Percentiles rank a stretch among this genome's conserved stretches.
Conservation (phyloP, 2,113 vertebrate genomes). For the Aplodontia rufa region DNA sequence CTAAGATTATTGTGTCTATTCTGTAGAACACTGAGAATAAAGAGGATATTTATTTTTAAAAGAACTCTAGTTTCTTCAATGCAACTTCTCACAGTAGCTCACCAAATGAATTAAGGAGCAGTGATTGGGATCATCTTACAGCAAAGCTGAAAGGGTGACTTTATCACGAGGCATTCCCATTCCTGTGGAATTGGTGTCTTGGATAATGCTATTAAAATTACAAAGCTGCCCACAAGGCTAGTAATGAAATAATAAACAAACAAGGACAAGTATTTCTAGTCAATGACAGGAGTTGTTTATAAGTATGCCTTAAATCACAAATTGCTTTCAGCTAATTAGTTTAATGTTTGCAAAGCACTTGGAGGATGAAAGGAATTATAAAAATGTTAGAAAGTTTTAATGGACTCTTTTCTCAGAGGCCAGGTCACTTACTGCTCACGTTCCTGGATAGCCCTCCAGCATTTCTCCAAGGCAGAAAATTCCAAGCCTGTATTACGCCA, state of each 20-base stretch:
- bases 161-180: background rate
- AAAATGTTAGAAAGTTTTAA: conserved; percentile 38
- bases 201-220: conserved; percentile 54
- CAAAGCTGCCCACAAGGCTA: conserved; percentile 13
- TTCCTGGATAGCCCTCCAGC: background rate
- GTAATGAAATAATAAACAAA: conserved; percentile 62
- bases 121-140: background rate
- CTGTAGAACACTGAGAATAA: background rate
- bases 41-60: background rate
- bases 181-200: background rate
- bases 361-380: conserved; percentile 57
- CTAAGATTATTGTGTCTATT: background rate
- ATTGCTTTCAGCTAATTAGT: conserved; percentile 62
- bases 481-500: background rate
- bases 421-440: background rate
- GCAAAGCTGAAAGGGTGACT: background rate
- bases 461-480: background rate
- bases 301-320: conserved; percentile 43
- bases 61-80: background rate
- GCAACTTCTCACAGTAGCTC: background rate
- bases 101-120: background rate
- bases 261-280: conserved; percentile 19
- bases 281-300: conserved; percentile 61
- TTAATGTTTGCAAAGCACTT: conserved; percentile 57
- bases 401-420: background rate